A percentile compares a stretch with the other conserved stretches of the same genome.
phyloP scores from a whole-genome alignment of 2,888 invertebrate genomes.

The Abscondita cerata region DNA sequence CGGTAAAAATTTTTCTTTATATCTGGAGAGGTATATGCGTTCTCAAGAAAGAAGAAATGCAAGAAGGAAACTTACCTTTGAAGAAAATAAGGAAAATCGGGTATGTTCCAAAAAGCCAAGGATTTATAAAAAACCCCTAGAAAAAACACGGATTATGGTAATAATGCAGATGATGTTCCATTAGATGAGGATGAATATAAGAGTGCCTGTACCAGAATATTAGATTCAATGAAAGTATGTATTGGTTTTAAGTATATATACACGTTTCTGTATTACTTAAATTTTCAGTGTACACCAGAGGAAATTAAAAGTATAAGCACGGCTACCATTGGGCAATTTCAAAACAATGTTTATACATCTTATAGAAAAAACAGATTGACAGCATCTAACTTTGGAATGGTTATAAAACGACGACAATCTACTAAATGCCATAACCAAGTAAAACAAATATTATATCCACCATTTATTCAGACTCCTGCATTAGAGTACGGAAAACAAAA shows the following conservation, averaged over 20 bases:
- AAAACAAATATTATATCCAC: slow-evolving; percentile 5
- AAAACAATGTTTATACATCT: background rate
- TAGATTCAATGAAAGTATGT: background rate
- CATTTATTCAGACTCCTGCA: background rate
- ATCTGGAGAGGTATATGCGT: background rate
- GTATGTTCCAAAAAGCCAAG: background rate
- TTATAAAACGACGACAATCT: background rate
- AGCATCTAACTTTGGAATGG: background rate
- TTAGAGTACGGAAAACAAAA: too few species aligned
- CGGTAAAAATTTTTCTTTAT: background rate
- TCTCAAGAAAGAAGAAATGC: background rate
- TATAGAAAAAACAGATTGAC: background rate
- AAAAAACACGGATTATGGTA: background rate
- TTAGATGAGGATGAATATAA: background rate
- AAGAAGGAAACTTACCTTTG: background rate
- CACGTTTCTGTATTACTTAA: background rate
- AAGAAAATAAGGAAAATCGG: background rate
- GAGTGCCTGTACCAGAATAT: too few species aligned
- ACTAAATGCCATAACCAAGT: background rate
- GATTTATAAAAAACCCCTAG: background rate
- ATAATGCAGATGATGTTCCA: background rate
- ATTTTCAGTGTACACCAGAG: background rate
- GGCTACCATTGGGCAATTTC: background rate
- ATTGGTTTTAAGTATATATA: too few species aligned
- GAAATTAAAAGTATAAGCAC: background rate